Conservation (phyloP, 2,113 vertebrate genomes). For the Hirundichthys speculiger region DNA sequence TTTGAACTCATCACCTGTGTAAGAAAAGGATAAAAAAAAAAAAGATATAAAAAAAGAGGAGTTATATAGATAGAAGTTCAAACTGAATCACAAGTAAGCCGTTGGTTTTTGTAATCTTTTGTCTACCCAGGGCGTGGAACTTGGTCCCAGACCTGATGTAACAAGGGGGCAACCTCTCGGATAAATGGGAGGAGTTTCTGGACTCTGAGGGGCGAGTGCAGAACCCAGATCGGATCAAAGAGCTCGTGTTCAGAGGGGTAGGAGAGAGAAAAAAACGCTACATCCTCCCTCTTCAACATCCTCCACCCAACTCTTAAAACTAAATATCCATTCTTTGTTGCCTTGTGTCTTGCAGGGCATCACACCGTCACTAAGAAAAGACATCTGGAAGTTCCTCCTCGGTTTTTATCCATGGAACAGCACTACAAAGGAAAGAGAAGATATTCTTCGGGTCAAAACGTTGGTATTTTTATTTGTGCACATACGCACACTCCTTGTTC, state of each 20-base stretch:
- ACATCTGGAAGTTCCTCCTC: slow-evolving; percentile 91
- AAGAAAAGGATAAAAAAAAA: slow-evolving; percentile 66
- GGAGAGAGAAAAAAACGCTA: slow-evolving; percentile 5
- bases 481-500: background rate
- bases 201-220: slow-evolving; percentile 84
- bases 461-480: slow-evolving; percentile 55
- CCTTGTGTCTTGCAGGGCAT: slow-evolving; percentile 79
- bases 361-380: slow-evolving; percentile 80
- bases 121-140: slow-evolving; percentile 78
- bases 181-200: slow-evolving; percentile 84
- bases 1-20: slow-evolving; percentile 94
- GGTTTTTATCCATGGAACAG: slow-evolving; percentile 90
- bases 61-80: too few species aligned
- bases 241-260: slow-evolving; percentile 89
- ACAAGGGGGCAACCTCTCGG: slow-evolving; percentile 81
- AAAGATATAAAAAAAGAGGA: background rate
- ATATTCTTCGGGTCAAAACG: slow-evolving; percentile 86
- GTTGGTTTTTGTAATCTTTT: slow-evolving; percentile 5
- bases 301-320: background rate
- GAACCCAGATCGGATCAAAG: slow-evolving; percentile 80
- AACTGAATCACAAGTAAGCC: background rate
- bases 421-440: slow-evolving; percentile 83
- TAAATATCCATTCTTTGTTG: background rate
- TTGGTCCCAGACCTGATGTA: slow-evolving; percentile 84
- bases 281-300: background rate